Evolutionary conservation across 2,113 vertebrate genomes (phyloP), one percentile per base, ranked within the genome.

Genomic region (Phasianus colchicus): DNA sequence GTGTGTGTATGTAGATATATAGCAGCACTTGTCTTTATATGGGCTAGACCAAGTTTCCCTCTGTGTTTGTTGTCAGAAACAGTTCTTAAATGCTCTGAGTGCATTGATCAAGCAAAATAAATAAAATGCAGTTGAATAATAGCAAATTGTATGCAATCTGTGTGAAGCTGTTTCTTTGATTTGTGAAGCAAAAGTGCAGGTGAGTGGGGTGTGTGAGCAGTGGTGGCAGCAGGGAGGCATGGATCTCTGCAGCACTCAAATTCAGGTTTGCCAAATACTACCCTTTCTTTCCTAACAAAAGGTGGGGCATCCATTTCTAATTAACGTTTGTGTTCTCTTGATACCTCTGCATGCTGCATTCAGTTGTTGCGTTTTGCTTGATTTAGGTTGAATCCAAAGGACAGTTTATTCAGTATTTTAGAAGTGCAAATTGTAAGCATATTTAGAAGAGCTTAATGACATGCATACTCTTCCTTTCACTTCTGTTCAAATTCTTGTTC

Each of bases 321-420:
- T 15, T 70, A 70, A 27, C 40, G 6, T 34, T 74, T 34, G 0
- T 16, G 3, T 5, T 34, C 47, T 61, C 50, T 70, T 65, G 58
- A 55, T 36, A 21, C 43, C 72, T 63, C 67, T 86, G 60, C 72
- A 4, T 45, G 14, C 88, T 74, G 16, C 42, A 55, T 40, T 52
- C 47, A 40, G 57, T 92, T 86, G 45, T 71, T 96, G 87, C 61
- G 3, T 78, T 89, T 86, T 90, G 27, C 34, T 91, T 89, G 17
- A 3, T 85, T 63, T 24, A 19, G 25, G 20, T 42, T 48, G 43
- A 60, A 36, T 45, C 29, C 2, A 9, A 74, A 81, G 76, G 76
- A 54, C 78, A 71, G 58, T 2, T 5, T 81, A 40, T 36, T 85
- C 0, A 40, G 17, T 60, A 57, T 86, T 69, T 92, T 91, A 89